Evolutionary conservation across 2,888 invertebrate genomes (phyloP).

Genomic region (Acleris literana): DNA sequence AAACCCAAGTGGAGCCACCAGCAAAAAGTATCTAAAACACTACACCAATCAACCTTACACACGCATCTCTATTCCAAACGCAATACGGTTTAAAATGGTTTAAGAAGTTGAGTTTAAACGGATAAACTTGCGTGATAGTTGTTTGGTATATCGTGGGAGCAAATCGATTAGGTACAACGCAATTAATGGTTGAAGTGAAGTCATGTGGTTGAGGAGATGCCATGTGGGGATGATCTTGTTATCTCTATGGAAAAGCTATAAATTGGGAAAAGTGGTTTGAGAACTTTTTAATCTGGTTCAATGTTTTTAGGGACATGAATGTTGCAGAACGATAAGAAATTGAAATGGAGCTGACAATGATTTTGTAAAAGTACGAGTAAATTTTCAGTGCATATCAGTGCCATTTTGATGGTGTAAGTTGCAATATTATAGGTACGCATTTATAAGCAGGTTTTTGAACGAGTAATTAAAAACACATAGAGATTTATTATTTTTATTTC

Average conservation of each 20-base stretch:
- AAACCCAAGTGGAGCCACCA: conserved; percentile 76
- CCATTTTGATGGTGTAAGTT: too few relatives aligned
- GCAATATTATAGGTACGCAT: too few relatives aligned
- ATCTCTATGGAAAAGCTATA: conserved; percentile 17
- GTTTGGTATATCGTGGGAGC: conserved; percentile 63
- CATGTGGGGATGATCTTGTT: conserved; percentile 20
- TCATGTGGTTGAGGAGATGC: conserved; percentile 51
- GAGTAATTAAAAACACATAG: too few relatives aligned
- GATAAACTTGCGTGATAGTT: conserved; percentile 34
- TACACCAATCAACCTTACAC: conserved; percentile 23
- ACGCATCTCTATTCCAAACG: neutral
- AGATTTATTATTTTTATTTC: too few relatives aligned
- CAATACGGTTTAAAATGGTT: conserved; percentile 3
- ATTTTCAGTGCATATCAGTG: too few relatives aligned
- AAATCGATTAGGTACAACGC: conserved; percentile 62
- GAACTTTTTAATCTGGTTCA: neutral
- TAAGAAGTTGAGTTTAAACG: neutral
- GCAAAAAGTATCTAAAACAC: conserved; percentile 65
- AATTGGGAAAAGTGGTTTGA: conserved; percentile 7
- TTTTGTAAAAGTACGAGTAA: too few relatives aligned
- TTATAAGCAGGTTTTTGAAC: too few relatives aligned
- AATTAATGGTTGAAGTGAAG: conserved; percentile 65
- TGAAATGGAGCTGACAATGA: too few relatives aligned
- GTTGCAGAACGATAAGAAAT: too few relatives aligned
- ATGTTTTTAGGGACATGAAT: too few relatives aligned